Percentiles rank a stretch among this genome's conserved stretches.
phyloP scores from a whole-genome alignment of 2,888 invertebrate species.

The Coelopa pilipes region DNA sequence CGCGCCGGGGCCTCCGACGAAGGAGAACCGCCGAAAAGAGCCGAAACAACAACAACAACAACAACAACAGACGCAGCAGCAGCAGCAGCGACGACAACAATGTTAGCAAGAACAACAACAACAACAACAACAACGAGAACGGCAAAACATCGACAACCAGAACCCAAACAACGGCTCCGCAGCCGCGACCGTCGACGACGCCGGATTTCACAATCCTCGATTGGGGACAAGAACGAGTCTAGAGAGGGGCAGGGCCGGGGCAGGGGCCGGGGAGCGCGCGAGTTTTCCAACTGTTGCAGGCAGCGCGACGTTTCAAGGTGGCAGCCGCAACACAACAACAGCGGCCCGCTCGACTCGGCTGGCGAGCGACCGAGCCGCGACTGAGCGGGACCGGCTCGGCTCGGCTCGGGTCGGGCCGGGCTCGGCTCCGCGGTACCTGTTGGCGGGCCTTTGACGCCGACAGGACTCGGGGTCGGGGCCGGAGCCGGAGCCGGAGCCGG shows the following conservation, averaged over 20 bases:
- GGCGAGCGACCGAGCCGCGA: neutral
- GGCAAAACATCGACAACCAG: constrained; percentile 25
- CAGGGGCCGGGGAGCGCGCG: neutral
- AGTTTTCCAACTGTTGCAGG: neutral
- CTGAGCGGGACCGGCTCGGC: neutral
- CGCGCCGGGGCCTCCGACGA: neutral
- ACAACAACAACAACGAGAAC: constrained; percentile 15
- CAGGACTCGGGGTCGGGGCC: no score
- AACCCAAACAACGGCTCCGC: constrained; percentile 12
- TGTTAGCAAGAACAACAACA: no score
- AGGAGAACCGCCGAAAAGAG: constrained; percentile 11
- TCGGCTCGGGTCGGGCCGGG: neutral
- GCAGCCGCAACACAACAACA: neutral
- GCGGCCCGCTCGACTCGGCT: neutral
- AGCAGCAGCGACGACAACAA: no score
- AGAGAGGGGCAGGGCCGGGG: neutral
- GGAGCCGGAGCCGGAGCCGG: no score
- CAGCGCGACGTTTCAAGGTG: constrained; percentile 16
- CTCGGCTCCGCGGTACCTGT: no score
- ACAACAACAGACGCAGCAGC: neutral
- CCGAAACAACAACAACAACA: constrained; percentile 21
- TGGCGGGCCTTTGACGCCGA: no score
- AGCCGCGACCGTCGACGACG: constrained; percentile 17
- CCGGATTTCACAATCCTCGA: constrained; percentile 39
- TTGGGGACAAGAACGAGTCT: constrained; percentile 34